Evolutionary conservation across 2,888 invertebrate species (phyloP).

Genomic region (Peribatodes rhomboidaria): DNA sequence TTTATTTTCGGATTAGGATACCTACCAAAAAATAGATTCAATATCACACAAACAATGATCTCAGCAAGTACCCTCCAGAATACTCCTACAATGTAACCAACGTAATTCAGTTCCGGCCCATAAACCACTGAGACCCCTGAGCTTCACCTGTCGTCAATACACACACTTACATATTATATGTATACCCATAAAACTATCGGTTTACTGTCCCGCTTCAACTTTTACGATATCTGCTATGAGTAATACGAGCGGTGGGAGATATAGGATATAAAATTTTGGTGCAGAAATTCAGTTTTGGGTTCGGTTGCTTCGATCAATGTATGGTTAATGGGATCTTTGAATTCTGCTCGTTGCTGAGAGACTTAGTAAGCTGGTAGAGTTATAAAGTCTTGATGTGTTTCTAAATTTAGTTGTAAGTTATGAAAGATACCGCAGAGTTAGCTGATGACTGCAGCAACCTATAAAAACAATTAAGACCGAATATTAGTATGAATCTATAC

Average conservation of each 20-base stretch:
- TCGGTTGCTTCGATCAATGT: conserved; percentile 14
- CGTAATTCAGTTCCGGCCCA: conserved; percentile 52
- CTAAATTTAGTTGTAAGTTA: neutral
- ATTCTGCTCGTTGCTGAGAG: conserved; percentile 1
- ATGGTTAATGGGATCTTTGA: conserved; percentile 5
- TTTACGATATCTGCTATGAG: conserved; percentile 62
- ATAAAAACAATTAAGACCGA: no score
- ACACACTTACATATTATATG: conserved; percentile 45
- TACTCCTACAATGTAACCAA: conserved; percentile 6
- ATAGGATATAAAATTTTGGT: conserved; percentile 23
- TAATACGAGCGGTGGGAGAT: conserved; percentile 22
- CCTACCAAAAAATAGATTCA: no score
- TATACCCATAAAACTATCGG: conserved; percentile 68
- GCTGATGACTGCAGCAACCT: no score
- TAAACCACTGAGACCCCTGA: conserved; percentile 52
- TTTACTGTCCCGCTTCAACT: conserved; percentile 69
- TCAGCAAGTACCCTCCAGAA: neutral
- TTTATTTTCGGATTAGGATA: neutral
- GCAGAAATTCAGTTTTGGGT: conserved; percentile 30
- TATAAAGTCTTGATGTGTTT: neutral
- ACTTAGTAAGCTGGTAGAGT: neutral
- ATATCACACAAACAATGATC: neutral
- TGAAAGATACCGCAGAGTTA: no score
- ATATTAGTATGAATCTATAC: no score
- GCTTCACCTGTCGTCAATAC: conserved; percentile 73